These are phyloP conservation scores for Cliona cf. orientalis DNA, from an alignment of 37 sponge, comb jelly and placozoan species.

Conservation along the genomic window DNA sequence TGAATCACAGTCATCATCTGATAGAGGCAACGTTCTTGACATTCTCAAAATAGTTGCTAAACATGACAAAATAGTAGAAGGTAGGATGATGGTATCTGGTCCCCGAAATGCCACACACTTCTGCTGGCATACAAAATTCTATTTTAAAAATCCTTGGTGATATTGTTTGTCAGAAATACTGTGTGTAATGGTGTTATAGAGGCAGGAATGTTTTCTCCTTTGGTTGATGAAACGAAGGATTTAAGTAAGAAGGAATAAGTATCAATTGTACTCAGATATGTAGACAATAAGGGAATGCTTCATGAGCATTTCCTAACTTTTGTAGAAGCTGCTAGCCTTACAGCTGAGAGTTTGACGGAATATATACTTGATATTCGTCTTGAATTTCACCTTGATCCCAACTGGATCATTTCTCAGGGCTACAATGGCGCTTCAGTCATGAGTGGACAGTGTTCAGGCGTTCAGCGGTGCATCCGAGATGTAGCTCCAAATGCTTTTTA, in stretches of 20 bases:
- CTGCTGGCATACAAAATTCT: constrained; percentile 49
- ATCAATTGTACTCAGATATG: neutral
- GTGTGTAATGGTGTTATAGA: neutral
- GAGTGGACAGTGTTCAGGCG: constrained; percentile 45
- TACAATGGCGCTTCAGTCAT: constrained; percentile 68
- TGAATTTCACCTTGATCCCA: constrained; percentile 20
- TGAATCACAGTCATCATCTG: constrained; percentile 28
- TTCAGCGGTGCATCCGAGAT: constrained; percentile 26
- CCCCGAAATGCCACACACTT: constrained; percentile 52
- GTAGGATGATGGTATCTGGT: constrained; percentile 13
- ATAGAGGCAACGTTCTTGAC: constrained; percentile 59
- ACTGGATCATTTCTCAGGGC: constrained; percentile 34
- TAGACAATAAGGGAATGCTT: neutral
- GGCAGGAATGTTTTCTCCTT: neutral
- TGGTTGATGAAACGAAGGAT: neutral
- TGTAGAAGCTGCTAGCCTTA: constrained; percentile 14
- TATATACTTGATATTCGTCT: constrained; percentile 37
- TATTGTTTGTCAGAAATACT: constrained; percentile 2
- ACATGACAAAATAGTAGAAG: constrained; percentile 59
- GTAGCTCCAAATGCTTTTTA: constrained; percentile 39
- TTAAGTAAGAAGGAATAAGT: neutral
- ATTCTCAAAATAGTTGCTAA: constrained; percentile 37
- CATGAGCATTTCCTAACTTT: constrained; percentile 40
- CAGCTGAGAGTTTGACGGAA: constrained; percentile 25
- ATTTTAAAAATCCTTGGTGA: constrained; percentile 42